Evolutionary conservation across 2,888 invertebrate species (phyloP).

Genomic region (Barypeithes pellucidus): DNA sequence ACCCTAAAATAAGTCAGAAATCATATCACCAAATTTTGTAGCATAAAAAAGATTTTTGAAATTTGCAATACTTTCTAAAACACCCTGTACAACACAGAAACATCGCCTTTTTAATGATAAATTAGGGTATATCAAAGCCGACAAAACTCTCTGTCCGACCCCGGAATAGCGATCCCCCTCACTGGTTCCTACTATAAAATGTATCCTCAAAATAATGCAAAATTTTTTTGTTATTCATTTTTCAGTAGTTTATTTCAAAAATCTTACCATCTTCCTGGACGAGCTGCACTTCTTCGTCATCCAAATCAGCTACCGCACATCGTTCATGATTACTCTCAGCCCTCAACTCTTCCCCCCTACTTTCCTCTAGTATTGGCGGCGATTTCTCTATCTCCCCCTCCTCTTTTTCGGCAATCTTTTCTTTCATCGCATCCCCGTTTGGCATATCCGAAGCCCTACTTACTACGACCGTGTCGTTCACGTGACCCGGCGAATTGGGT

Average conservation of each 20-base stretch:
- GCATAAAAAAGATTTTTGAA: too few relatives aligned
- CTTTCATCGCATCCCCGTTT: constrained; percentile 5
- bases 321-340: constrained; percentile 55
- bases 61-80: too few relatives aligned
- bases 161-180: too few relatives aligned
- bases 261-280: constrained; percentile 28
- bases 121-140: too few relatives aligned
- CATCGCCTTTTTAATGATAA: too few relatives aligned
- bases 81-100: too few relatives aligned
- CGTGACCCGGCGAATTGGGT: constrained; percentile 21
- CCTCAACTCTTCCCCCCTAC: not conserved
- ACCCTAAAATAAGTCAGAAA: too few relatives aligned
- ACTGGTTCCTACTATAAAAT: too few relatives aligned
- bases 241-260: not conserved
- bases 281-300: constrained; percentile 17
- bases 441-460: constrained; percentile 25
- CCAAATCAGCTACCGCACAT: not conserved
- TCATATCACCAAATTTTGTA: too few relatives aligned
- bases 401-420: constrained; percentile 28
- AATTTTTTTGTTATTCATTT: too few relatives aligned
- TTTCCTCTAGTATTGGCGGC: not conserved
- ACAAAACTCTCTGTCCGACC: too few relatives aligned
- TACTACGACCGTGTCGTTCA: constrained; percentile 1
- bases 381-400: constrained; percentile 10
- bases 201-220: too few relatives aligned